Base-by-base conservation (phyloP, 2,888 invertebrate species). In the Caenorhabditis auriculariae region DNA sequence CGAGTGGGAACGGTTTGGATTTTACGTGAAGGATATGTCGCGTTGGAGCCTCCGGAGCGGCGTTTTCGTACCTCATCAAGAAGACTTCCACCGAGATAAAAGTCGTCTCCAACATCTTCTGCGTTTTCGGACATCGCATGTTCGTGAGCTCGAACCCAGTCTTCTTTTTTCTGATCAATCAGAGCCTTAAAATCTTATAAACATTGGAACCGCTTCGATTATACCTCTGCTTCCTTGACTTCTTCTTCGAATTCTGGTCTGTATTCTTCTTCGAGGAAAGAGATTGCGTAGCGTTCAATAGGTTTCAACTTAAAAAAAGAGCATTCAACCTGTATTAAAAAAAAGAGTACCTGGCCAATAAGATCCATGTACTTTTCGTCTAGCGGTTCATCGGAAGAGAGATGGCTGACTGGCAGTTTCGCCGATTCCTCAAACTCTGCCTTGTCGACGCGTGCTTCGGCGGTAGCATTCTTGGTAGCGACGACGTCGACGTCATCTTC, bases 261-360 rank as follows among this genome's bases (percentile, higher is more conserved):
- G 83, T 90, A 89, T 54, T 91, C 89, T 72, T 88, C 88, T 84
- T 96, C 96, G 74, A 95, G 89, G 81, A 91, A 89, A 23, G 88
- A 87, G 88, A 96, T 91, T 17, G 96, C 96, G 84, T 94, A 96
- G 52, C 90, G 88, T 84, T 98, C 96, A 62, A 98, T 89, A 1
- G 93, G 91, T 32, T 90, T 89, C 64, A 96, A 84, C 94, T 96
- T 85, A 37, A 72, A 71, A 49, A 38, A 15, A 17, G 2, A 4
- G 37, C 35, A 42, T 39, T 32, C 21, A 19, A 54, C 7, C n/a
- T 45, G 6, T 15, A 7, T 7, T 29, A 26, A 27, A 27, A 27
- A n/a, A 46, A 29, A n/a, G 7, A 5, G 12, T 32, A 60, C 54
- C 64, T 65, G 69, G 15, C 60, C 60, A 26, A 74, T 67, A 4